Conservation (phyloP, 1,140 invertebrate genomes). For the Temnothorax curvispinosus region DNA sequence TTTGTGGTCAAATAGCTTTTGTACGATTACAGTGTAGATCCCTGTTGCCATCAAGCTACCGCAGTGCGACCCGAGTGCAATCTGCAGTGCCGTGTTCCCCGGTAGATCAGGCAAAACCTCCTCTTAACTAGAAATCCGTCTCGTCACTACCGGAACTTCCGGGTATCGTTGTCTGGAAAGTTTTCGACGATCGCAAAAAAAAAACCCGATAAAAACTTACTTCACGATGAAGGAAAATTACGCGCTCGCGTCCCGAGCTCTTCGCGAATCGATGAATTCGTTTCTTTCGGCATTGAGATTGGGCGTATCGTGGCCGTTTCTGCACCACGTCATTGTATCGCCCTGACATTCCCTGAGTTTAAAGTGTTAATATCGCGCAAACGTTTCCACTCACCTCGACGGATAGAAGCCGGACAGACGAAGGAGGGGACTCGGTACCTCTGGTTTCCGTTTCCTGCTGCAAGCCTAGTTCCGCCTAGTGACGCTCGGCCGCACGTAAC, state of each 20-base stretch:
- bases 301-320: neutral
- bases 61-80: conserved; percentile 9
- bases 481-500: conserved; percentile 52
- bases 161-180: conserved; percentile 30
- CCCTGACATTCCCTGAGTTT: neutral
- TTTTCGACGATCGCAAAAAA: conserved; percentile 12
- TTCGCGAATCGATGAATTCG: conserved; percentile 9
- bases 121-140: conserved; percentile 41
- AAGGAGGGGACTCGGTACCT: conserved; percentile 41
- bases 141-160: conserved; percentile 33
- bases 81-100: conserved; percentile 34
- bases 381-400: conserved; percentile 32
- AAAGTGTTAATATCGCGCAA: conserved; percentile 66
- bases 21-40: neutral
- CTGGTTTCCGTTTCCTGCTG: conserved; percentile 72
- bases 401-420: conserved; percentile 24
- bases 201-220: neutral
- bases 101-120: conserved; percentile 44
- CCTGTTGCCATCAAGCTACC: conserved; percentile 7
- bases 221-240: conserved; percentile 1
- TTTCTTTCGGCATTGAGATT: conserved; percentile 16
- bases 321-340: neutral
- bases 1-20: neutral
- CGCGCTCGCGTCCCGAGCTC: neutral
- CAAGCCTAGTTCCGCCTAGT: conserved; percentile 65